Percentiles rank a stretch among this genome's conserved stretches.
Evolutionary conservation across 2,113 vertebrate genomes (phyloP).

Genomic region (Aptenodytes forsteri): DNA sequence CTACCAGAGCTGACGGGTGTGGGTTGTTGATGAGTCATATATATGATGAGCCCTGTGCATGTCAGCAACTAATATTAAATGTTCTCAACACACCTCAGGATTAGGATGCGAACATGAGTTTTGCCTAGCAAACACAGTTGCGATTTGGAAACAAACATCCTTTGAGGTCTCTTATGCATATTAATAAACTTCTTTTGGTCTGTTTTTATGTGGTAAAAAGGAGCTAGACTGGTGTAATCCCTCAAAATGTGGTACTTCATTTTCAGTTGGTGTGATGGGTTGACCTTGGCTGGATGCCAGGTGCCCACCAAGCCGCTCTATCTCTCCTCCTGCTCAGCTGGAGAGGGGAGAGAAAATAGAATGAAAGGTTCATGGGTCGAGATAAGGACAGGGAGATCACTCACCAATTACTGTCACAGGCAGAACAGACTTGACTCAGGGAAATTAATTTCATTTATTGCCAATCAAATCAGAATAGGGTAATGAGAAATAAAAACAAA

Average conservation of each 20-base stretch:
- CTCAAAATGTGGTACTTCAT: not conserved
- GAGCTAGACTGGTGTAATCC: not conserved
- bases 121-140: not conserved
- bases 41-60: not conserved
- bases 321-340: not conserved
- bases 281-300: not conserved
- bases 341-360: not conserved
- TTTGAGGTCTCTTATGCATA: not conserved
- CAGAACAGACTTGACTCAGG: not conserved
- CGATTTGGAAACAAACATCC: not conserved
- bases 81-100: not conserved
- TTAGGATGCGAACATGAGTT: not conserved
- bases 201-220: not conserved
- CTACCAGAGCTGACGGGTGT: rapidly evolving
- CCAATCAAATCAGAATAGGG: not conserved
- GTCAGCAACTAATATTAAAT: not conserved
- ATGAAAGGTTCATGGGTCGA: rapidly evolving
- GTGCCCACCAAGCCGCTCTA: rapidly evolving
- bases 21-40: not conserved
- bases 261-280: not conserved
- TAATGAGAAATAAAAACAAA: not conserved
- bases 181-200: not conserved
- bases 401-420: not conserved
- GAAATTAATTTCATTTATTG: not conserved
- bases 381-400: not conserved